A percentile compares a stretch with the other conserved stretches of the same genome.
Evolutionary conservation across 2,113 vertebrate species (phyloP).

Genomic region (Philantomba maxwellii): DNA sequence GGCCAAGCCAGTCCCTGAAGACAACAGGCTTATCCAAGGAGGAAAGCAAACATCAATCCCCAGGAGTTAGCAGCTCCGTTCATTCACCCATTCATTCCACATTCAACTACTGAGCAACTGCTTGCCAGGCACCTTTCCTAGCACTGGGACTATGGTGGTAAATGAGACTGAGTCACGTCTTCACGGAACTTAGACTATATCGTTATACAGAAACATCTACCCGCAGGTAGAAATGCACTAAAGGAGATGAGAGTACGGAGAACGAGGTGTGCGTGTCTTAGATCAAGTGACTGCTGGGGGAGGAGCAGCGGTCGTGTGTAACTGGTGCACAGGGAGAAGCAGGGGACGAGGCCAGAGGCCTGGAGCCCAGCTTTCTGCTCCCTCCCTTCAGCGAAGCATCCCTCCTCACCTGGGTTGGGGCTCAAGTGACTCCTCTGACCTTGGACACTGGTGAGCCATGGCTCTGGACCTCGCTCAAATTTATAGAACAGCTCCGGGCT

Average conservation of each 20-base stretch:
- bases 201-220: background rate
- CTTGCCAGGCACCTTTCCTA: background rate
- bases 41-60: background rate
- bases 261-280: rapidly evolving
- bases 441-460: background rate
- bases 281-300: background rate
- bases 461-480: constrained; percentile 2
- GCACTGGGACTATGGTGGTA: background rate
- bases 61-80: background rate
- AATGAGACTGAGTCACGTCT: background rate
- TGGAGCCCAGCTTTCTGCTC: background rate
- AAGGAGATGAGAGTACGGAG: background rate
- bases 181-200: background rate
- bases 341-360: background rate
- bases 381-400: background rate
- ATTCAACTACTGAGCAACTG: background rate
- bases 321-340: background rate
- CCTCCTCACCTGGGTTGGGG: background rate
- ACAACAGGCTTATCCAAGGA: background rate
- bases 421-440: background rate
- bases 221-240: background rate
- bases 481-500: background rate
- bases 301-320: no score
- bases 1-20: background rate
- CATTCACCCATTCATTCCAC: background rate